phyloP scores from a whole-genome alignment of 2,797 vertebrate genomes.

The Novumbra hubbsi region DNA sequence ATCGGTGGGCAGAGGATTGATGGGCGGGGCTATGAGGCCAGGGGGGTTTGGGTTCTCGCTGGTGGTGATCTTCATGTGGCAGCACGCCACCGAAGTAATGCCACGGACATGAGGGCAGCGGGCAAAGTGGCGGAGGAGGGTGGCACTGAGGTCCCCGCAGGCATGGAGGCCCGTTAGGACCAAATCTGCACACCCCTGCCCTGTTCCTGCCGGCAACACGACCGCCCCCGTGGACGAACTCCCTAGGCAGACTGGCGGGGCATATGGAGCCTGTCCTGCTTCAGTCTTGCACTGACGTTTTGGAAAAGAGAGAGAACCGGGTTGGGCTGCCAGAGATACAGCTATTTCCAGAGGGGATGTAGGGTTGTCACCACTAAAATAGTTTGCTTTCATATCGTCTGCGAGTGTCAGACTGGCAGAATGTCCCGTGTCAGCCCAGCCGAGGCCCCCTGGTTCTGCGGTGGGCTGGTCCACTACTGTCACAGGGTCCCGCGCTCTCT shows the following conservation, averaged over 20 bases:
- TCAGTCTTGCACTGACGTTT: constrained; percentile 13
- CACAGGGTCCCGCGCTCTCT: constrained; percentile 49
- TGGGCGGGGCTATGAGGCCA: constrained; percentile 47
- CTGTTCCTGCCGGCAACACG: background rate
- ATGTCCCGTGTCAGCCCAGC: constrained; percentile 3
- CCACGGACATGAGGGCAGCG: constrained; percentile 75
- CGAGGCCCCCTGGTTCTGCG: constrained; percentile 13
- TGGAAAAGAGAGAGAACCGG: background rate
- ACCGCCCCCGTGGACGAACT: background rate
- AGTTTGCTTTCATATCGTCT: constrained; percentile 1
- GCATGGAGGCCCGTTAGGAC: constrained; percentile 89
- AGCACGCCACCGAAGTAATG: constrained; percentile 87
- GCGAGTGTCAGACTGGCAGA: background rate
- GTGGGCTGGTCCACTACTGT: constrained; percentile 26
- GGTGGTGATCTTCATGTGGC: constrained; percentile 93
- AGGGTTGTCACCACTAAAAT: background rate
- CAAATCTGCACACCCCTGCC: constrained; percentile 38
- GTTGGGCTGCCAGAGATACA: background rate
- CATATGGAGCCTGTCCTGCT: background rate
- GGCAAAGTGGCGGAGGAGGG: constrained; percentile 85
- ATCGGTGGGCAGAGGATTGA: background rate
- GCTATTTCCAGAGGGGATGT: constrained; percentile 11
- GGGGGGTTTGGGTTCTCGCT: constrained; percentile 63
- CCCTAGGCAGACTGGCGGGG: background rate
- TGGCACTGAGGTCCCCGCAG: constrained; percentile 89